phyloP scores from a whole-genome alignment of 2,888 invertebrate genomes.

The Ichneumoninae sp. region DNA sequence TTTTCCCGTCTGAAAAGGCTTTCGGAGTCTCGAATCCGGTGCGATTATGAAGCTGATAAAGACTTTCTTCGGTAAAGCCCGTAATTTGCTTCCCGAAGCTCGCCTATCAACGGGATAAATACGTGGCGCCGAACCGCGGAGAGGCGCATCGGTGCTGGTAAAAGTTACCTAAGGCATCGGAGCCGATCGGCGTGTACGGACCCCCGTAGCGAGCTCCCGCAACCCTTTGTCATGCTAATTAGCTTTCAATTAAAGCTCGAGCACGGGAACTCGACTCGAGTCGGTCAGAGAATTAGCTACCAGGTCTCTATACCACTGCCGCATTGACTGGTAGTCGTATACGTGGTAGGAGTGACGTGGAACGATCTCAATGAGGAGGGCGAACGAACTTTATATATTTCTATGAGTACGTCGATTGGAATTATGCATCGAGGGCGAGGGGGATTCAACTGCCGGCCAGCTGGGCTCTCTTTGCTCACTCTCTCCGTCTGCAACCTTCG shows the following conservation, averaged over 20 bases:
- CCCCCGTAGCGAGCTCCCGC: constrained; percentile 60
- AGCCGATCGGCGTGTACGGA: constrained; percentile 69
- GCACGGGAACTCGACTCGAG: constrained; percentile 65
- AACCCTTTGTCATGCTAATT: constrained; percentile 81
- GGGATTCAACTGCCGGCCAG: constrained; percentile 30
- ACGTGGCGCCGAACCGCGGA: not conserved
- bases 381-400: constrained; percentile 51
- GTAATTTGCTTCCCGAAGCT: not conserved
- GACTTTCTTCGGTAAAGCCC: too few species aligned
- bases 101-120: not conserved
- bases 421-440: constrained; percentile 31
- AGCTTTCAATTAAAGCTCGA: constrained; percentile 78
- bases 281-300: constrained; percentile 70
- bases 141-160: not conserved
- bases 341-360: constrained; percentile 11
- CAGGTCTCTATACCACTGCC: constrained; percentile 1
- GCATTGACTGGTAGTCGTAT: not conserved
- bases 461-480: constrained; percentile 19
- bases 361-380: constrained; percentile 49
- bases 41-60: too few species aligned
- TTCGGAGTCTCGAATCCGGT: too few species aligned
- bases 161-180: constrained; percentile 52
- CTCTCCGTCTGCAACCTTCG: not conserved
- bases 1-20: too few species aligned
- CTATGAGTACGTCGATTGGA: constrained; percentile 56